Conservation (phyloP, 2,888 invertebrate genomes). For the Theristus sp. region DNA sequence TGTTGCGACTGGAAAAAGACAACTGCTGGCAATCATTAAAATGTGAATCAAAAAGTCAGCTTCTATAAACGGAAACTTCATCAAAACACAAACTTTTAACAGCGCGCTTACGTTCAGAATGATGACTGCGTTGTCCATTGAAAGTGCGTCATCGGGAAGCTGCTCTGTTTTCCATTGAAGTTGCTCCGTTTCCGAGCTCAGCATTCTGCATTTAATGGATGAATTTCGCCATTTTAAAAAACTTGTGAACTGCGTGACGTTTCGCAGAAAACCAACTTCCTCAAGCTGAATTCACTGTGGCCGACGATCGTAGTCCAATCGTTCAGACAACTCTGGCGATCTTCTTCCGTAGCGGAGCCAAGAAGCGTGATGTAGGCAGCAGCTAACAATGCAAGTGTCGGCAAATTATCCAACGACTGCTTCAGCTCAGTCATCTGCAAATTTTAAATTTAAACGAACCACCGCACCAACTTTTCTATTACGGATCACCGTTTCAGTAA, state of each 20-base stretch:
- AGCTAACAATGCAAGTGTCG: slow-evolving; percentile 48
- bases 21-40: not conserved
- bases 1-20: slow-evolving; percentile 33
- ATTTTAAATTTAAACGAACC: too few relatives aligned
- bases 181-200: slow-evolving; percentile 52
- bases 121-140: slow-evolving; percentile 60
- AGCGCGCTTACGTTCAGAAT: slow-evolving; percentile 52
- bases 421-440: slow-evolving; percentile 12
- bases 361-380: slow-evolving; percentile 61
- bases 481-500: not conserved
- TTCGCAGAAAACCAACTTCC: too few relatives aligned
- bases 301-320: slow-evolving; percentile 33
- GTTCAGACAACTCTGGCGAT: slow-evolving; percentile 39
- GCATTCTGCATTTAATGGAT: slow-evolving; percentile 30
- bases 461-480: not conserved
- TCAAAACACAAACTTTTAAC: too few relatives aligned
- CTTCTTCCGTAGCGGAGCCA: slow-evolving; percentile 49
- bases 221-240: not conserved
- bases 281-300: slow-evolving; percentile 38
- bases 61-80: too few relatives aligned
- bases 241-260: too few relatives aligned
- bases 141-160: slow-evolving; percentile 54
- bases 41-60: not conserved
- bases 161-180: slow-evolving; percentile 70
- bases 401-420: slow-evolving; percentile 23